Percentiles rank a stretch among this genome's conserved stretches.
Conservation (phyloP, 2,888 invertebrate genomes). For the Marasmarcha lunaedactyla region DNA sequence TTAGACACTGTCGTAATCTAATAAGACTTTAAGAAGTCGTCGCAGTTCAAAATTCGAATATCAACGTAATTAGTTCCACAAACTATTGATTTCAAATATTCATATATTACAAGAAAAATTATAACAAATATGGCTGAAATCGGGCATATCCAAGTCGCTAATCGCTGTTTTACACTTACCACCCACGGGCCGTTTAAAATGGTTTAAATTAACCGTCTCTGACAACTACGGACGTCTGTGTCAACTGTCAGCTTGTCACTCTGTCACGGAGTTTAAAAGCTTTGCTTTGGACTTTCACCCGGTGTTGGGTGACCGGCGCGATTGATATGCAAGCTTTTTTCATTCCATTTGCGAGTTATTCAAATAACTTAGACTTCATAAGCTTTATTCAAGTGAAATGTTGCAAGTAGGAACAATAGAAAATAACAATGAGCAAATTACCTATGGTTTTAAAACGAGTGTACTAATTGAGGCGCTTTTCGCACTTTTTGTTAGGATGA, state of each 20-base stretch:
- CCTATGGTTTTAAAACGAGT: too few species aligned
- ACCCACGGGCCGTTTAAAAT: constrained; percentile 38
- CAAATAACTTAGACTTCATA: too few species aligned
- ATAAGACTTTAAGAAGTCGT: too few species aligned
- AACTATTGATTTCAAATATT: neutral
- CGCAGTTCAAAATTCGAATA: too few species aligned
- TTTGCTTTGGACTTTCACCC: constrained; percentile 43
- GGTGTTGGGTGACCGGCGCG: constrained; percentile 50
- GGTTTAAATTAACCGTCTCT: constrained; percentile 59
- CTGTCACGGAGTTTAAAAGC: constrained; percentile 47
- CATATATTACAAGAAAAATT: neutral
- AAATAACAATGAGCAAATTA: too few species aligned
- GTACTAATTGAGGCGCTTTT: too few species aligned
- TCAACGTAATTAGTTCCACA: neutral
- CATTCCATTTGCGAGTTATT: constrained; percentile 17
- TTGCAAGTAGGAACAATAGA: too few species aligned
- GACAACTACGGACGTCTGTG: constrained; percentile 48
- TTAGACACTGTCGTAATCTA: too few species aligned
- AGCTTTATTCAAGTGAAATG: too few species aligned
- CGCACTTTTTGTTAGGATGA: too few species aligned
- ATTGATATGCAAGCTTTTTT: constrained; percentile 20
- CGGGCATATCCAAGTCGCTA: neutral
- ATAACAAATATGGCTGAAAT: neutral
- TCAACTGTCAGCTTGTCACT: constrained; percentile 61
- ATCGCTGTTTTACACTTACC: constrained; percentile 13